These are phyloP conservation scores for Eulacestoma nigropectus DNA, from an alignment of 2,113 vertebrate species.

Conservation along the genomic window DNA sequence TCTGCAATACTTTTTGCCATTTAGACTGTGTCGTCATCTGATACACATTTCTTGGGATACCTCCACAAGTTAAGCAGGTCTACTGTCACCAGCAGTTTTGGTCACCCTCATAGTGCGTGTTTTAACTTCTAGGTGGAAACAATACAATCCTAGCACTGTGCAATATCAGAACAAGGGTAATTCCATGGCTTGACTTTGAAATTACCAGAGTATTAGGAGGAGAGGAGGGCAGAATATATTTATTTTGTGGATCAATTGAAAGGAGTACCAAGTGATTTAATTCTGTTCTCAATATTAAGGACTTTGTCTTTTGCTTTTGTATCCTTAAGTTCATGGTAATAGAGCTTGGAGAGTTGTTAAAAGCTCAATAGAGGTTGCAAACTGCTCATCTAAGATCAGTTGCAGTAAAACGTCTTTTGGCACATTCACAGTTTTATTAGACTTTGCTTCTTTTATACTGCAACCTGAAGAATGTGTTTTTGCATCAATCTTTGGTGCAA, in stretches of 20 bases:
- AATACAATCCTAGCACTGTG: conserved; percentile 9
- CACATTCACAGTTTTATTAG: background rate
- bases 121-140: background rate
- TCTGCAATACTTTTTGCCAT: background rate
- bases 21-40: background rate
- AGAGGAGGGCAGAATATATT: background rate
- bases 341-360: background rate
- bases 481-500: conserved; percentile 14
- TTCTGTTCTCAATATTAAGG: background rate
- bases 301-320: background rate
- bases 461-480: conserved; percentile 34
- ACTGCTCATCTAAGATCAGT: background rate
- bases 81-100: background rate
- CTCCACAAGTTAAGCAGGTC: background rate
- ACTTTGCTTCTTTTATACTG: conserved; percentile 21
- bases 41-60: background rate
- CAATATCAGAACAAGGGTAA: background rate
- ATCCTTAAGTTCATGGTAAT: background rate
- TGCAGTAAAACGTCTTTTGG: background rate
- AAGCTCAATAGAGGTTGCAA: background rate
- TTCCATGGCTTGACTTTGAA: conserved; percentile 4
- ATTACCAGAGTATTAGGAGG: background rate
- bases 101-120: background rate
- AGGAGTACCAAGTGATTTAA: background rate
- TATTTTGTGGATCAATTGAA: background rate